A percentile compares a stretch with the other conserved stretches of the same genome.
Evolutionary conservation across 2,888 invertebrate species (phyloP).

Genomic region (Cryptophagus acutangulus): DNA sequence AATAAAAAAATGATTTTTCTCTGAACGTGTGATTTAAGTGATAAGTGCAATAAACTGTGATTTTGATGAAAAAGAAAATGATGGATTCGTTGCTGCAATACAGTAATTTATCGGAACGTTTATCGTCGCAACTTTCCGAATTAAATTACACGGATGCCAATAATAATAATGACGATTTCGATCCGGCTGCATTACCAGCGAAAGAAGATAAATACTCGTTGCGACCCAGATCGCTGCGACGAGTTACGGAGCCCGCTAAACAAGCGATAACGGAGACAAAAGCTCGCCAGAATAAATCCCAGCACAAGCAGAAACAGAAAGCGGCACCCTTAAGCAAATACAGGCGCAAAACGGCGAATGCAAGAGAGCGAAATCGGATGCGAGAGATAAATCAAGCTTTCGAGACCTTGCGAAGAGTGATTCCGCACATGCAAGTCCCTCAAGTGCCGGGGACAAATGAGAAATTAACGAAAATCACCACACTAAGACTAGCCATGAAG

Average conservation of each 20-base stretch:
- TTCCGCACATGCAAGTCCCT: constrained; percentile 58
- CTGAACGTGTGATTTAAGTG: constrained; percentile 18
- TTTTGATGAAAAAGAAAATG: constrained; percentile 14
- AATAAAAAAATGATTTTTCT: constrained; percentile 14
- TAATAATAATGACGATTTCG: constrained; percentile 43
- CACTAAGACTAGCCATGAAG: constrained; percentile 78
- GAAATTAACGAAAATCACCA: constrained; percentile 86
- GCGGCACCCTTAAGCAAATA: constrained; percentile 81
- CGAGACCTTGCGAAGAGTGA: constrained; percentile 70
- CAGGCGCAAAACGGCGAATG: constrained; percentile 84
- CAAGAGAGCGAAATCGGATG: constrained; percentile 82
- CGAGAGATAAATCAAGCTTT: constrained; percentile 86
- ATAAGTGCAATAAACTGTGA: constrained; percentile 16
- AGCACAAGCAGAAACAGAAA: constrained; percentile 55
- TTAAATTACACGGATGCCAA: constrained; percentile 42
- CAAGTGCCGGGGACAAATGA: constrained; percentile 58
- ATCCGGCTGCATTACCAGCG: constrained; percentile 18
- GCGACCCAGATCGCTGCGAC: constrained; percentile 60
- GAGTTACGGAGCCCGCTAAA: constrained; percentile 46
- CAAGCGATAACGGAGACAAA: constrained; percentile 18
- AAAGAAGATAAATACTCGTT: constrained; percentile 62
- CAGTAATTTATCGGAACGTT: constrained; percentile 28
- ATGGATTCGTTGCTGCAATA: constrained; percentile 39
- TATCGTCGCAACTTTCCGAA: constrained; percentile 25
- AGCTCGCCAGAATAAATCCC: constrained; percentile 13